Base-by-base conservation (phyloP, 2,113 vertebrate species). In the Brachirus orientalis region DNA sequence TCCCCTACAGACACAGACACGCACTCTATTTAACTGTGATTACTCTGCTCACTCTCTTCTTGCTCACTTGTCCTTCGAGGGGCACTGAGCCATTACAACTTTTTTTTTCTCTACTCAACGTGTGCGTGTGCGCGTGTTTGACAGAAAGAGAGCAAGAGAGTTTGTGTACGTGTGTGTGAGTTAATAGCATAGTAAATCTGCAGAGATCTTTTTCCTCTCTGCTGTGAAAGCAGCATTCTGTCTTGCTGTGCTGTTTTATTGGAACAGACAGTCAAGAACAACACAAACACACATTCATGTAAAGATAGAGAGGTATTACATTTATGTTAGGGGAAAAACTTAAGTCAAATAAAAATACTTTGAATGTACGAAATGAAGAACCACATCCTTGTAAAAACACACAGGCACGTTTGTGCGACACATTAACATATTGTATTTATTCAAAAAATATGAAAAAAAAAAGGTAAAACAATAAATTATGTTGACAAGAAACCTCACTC, bases 121-220 rank as follows among this genome's bases (percentile, higher is more conserved):
- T 62, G 69, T 75, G 12, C 59, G 41, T 57, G 57, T 36, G 62
- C 46, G 58, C 44, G 52, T 38, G 63, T 16, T 41, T 8, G 33
- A 1, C 11, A 10, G 17, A 38, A 20, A 2, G 58, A 8, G 56
- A 12, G 36, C 10, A 3, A 46, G 11, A 63, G 45, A 28, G 44
- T 13, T 4, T 61, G 12, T 63, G 70, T 71, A 50, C 69, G 11
- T 62, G 69, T 79, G 72, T 61, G 65, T 77, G 79, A 51, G 60
- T 70, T 86, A 88, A 89, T 75, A 77, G 83, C 74, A 65, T 80
- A 84, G 88, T 89, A 92, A 92, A 90, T 90, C 88, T 89, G 73
- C 71, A 81, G 66, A 75, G 83, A 55, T 84, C 79, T 85, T 86
- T 88, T 85, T 84, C 72, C 75, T 69, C 77, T 86, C 84, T 69